phyloP scores from a whole-genome alignment of 2,797 vertebrate species.

The Crocidura indochinensis region DNA sequence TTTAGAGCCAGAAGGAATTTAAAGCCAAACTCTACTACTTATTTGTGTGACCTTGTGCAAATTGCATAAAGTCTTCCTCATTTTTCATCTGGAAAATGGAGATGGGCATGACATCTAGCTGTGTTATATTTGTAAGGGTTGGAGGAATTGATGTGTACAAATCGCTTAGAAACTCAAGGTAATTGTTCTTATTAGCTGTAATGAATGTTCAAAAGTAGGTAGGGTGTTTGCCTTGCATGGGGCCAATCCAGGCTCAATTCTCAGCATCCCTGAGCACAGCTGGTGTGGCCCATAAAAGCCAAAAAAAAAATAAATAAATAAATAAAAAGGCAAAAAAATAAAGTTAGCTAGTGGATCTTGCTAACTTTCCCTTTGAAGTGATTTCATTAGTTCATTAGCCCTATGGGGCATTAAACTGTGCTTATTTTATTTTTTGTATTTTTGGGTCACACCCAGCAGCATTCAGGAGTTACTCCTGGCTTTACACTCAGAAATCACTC shows the following conservation, averaged over 20 bases:
- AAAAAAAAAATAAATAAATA: too few species aligned
- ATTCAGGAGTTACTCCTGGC: too few species aligned
- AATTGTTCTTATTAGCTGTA: background rate
- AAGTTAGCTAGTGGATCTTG: background rate
- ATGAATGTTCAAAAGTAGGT: constrained; percentile 18
- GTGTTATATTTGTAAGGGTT: background rate
- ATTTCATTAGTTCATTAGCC: constrained; percentile 45
- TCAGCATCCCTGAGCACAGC: too few species aligned
- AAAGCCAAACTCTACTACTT: constrained; percentile 25
- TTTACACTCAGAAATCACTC: too few species aligned
- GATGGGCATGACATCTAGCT: background rate
- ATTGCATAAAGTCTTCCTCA: constrained; percentile 34
- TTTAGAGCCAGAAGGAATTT: constrained; percentile 8
- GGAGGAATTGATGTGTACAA: background rate
- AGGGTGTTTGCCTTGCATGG: too few species aligned
- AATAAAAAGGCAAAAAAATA: too few species aligned
- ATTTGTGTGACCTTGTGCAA: constrained; percentile 29
- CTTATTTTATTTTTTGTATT: background rate
- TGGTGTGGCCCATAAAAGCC: too few species aligned
- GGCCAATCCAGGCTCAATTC: too few species aligned
- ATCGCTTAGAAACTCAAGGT: background rate
- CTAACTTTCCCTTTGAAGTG: background rate
- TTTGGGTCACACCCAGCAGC: too few species aligned
- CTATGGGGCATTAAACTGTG: constrained; percentile 7
- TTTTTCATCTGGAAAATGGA: constrained; percentile 56